Base-by-base conservation (phyloP, 2,888 invertebrate genomes). In the Brachypalpus laphriformis region DNA sequence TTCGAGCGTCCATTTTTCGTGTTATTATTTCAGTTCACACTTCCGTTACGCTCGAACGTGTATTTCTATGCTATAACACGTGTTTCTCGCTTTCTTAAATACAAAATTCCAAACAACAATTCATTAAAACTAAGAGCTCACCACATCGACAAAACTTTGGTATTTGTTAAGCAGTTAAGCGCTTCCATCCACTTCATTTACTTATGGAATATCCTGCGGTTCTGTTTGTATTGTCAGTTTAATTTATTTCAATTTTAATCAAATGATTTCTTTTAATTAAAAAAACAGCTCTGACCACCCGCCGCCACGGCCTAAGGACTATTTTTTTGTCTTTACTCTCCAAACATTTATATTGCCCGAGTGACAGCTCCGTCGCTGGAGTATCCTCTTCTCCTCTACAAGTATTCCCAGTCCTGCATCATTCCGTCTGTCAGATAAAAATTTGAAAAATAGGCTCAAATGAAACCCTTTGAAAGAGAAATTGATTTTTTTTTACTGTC, bases 261-360 rank as follows among this genome's bases (percentile, higher is more conserved):
- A 61, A 77, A 77, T 61, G 56, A 68, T 76, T 66, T 68, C 51
- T 31, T 76, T 77, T 77, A 70, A 77, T 70, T 77, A 70, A 77
- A 77, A 66, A 68, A 22, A 28, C 28, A 40, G 6, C 59, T 40
- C 56, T 49, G 22, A 66, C 49, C 59, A 42, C 51, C 31, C 68
- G 47, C 45, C 45, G 56, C 25, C 16, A n/a, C n/a, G 18, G 20
- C 11, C 9, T n/a, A 14, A 11, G 11, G 14, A 11, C 31, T 22
- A 11, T 65, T 45, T 54, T 45, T 28, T 28, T 3, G 14, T 34
- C 18, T 40, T 16, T 31, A 5, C n/a, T 25, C 14, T 7, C 20
- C 20, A 8, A 49, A 31, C 45, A 66, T 76, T 76, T 68, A 59
- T 49, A 57, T 66, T 66, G 22, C 49, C 14, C 40, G 59, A 75